Evolutionary conservation across 92 coral and sea anemone species (phyloP).

Genomic region (Phymanthus crucifer): DNA sequence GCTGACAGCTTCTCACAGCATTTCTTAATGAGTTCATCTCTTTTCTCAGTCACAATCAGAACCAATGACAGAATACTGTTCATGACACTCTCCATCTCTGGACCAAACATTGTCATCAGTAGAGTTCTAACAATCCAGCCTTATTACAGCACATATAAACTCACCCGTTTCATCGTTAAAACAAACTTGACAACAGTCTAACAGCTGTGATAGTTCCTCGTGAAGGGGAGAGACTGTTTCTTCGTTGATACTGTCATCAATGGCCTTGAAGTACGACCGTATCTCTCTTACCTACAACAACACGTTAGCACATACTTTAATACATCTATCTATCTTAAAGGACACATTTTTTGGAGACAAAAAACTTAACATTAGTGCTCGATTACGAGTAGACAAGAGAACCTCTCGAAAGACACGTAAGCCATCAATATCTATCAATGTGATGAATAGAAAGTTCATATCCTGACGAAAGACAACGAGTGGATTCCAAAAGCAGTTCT

Average conservation of each 20-base stretch:
- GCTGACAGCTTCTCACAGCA: conserved; percentile 77
- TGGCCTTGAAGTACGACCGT: conserved; percentile 64
- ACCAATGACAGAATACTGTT: conserved; percentile 90
- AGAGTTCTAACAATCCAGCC: background rate
- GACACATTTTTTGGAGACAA: too few relatives aligned
- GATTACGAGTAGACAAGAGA: too few relatives aligned
- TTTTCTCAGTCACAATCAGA: conserved; percentile 71
- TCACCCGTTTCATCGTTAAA: conserved; percentile 71
- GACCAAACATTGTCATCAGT: background rate
- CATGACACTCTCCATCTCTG: conserved; percentile 93
- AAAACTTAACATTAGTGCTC: too few relatives aligned
- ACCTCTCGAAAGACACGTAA: too few relatives aligned
- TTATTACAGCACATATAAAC: background rate
- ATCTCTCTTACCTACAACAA: conserved; percentile 79
- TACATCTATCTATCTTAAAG: too few relatives aligned
- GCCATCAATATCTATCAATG: too few relatives aligned
- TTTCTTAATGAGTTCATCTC: conserved; percentile 77
- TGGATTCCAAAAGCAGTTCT: background rate
- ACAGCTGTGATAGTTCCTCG: conserved; percentile 75
- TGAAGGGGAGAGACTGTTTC: conserved; percentile 65
- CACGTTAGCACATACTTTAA: too few relatives aligned
- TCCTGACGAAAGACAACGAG: background rate
- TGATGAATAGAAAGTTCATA: background rate
- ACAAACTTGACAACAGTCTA: conserved; percentile 73
- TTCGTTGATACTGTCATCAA: conserved; percentile 79